Evolutionary conservation across 2,888 invertebrate species (phyloP).

Genomic region (Dynastes maya): DNA sequence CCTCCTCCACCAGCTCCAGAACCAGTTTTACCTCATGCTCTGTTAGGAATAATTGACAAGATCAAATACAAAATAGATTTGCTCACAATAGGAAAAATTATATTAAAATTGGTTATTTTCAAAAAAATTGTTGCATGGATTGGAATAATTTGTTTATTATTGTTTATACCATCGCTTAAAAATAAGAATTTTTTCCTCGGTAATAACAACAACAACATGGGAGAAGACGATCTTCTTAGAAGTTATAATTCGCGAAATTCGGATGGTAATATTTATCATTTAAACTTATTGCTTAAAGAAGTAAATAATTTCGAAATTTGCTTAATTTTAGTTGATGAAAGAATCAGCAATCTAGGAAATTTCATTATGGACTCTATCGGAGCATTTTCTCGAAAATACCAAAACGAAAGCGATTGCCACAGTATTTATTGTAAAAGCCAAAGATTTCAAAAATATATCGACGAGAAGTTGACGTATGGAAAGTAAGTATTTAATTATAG

Average conservation of each 20-base stretch:
- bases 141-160: conserved; percentile 81
- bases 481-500: conserved; percentile 14
- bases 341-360: conserved; percentile 52
- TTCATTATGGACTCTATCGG: conserved; percentile 56
- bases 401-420: conserved; percentile 22
- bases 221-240: conserved; percentile 53
- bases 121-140: conserved; percentile 88
- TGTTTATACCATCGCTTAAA: conserved; percentile 78
- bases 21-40: conserved; percentile 72
- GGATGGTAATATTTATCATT: conserved; percentile 11
- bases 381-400: conserved; percentile 48
- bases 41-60: conserved; percentile 77
- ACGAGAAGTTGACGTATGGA: conserved; percentile 41
- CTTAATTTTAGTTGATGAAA: conserved; percentile 50
- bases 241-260: conserved; percentile 40
- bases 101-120: conserved; percentile 84
- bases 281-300: not conserved
- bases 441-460: conserved; percentile 26
- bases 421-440: conserved; percentile 42
- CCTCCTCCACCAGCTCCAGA: conserved; percentile 57
- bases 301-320: not conserved
- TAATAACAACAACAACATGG: conserved; percentile 52
- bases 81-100: conserved; percentile 81
- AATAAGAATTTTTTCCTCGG: conserved; percentile 56
- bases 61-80: conserved; percentile 81